Base-by-base conservation (phyloP, 2,888 invertebrate genomes). In the Standfussiana lucernea region DNA sequence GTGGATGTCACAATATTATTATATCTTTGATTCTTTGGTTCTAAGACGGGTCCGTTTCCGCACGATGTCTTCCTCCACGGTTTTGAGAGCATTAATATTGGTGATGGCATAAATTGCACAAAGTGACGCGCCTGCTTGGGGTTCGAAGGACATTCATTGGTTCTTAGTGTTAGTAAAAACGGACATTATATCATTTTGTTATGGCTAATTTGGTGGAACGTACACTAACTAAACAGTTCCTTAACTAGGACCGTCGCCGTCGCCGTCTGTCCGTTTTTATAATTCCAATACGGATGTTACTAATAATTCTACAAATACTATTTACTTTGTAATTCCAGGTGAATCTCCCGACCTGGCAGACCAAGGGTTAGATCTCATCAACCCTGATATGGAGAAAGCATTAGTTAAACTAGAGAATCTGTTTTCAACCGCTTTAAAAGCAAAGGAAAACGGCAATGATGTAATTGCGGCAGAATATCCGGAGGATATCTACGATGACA, bases 341-440 rank as follows among this genome's bases (percentile, higher is more conserved):
- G 40, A 77, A 40, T 8, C 64, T 37, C 15, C 67, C 4, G 28
- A 70, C 5, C 32, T 28, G 45, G 13, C 50, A 53, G 35, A 56
- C 2, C 21, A 72, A 37, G 53, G 73, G 35, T 47, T 70, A 1
- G 15, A 64, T n/a, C 8, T 13, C 4, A 68, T 69, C 5, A 67
- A 80, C 32, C 75, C 85, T 28, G 82, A 87, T 24, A 85, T 92
- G 7, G 89, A 89, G 28, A 83, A 86, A 11, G 53, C 79, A 5
- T 84, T 94, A 21, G 70, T 83, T 8, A 87, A 86, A 10, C 89
- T 94, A 24, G 92, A 93, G 85, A 47, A 77, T 8, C 47, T 89
- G 1, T 80, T 86, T 13, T 42, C 42, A 5, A 45, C 56, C 4
- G 89, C 89, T 2, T 76, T 86, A 13, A 91, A 91, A 66, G 73